phyloP scores from a whole-genome alignment of 1,140 invertebrate species.

The Lethrus apterus region DNA sequence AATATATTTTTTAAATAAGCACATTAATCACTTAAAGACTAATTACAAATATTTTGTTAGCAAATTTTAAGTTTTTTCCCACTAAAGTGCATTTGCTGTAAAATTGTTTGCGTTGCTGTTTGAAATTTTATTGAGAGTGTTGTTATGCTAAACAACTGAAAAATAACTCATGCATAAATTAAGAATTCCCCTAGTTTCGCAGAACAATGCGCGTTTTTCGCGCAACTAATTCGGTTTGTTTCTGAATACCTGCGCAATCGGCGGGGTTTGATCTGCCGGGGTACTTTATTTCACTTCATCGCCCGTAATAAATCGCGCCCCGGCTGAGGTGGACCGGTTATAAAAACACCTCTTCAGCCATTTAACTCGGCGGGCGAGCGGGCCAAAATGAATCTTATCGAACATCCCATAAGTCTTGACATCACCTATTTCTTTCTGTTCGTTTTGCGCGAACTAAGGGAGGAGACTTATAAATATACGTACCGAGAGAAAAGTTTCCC shows the following conservation, averaged over 20 bases:
- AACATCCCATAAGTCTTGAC: conserved; percentile 46
- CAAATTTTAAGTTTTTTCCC: no score
- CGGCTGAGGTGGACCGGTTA: conserved; percentile 38
- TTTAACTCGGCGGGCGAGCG: conserved; percentile 35
- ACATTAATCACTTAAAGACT: no score
- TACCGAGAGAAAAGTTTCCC: conserved; percentile 40
- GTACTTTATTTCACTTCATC: conserved; percentile 39
- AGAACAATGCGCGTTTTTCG: conserved; percentile 21
- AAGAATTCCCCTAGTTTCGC: conserved; percentile 14
- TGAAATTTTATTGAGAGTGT: no score
- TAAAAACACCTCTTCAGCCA: conserved; percentile 42
- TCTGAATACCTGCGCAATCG: conserved; percentile 25
- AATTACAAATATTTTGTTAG: no score
- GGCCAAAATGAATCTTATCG: conserved; percentile 47
- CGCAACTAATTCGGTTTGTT: conserved; percentile 23
- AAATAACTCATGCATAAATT: conserved; percentile 28
- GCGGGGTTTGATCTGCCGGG: conserved; percentile 27
- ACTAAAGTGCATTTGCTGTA: no score
- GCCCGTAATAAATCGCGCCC: conserved; percentile 37
- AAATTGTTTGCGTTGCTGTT: no score
- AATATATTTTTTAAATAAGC: no score
- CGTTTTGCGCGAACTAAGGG: conserved; percentile 32
- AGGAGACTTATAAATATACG: conserved; percentile 44
- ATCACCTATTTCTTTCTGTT: conserved; percentile 45
- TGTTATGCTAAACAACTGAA: conserved; percentile 25